Evolutionary conservation across 2,888 invertebrate species (phyloP).

Genomic region (Lamproptera curius): DNA sequence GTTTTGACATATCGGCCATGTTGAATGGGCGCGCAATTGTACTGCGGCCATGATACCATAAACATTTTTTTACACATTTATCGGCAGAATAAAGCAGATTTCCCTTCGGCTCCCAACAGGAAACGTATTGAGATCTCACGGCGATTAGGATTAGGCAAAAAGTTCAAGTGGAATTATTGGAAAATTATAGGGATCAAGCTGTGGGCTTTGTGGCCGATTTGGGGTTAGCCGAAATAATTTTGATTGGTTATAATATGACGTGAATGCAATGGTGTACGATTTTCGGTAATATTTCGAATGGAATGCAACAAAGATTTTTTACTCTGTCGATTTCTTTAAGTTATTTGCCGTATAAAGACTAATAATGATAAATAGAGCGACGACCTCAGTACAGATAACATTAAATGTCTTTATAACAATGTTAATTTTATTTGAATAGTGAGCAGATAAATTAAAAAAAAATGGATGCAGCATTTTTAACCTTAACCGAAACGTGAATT

Average conservation of each 20-base stretch:
- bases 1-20: slow-evolving; percentile 62
- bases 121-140: slow-evolving; percentile 70
- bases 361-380: too few relatives aligned
- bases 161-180: slow-evolving; percentile 69
- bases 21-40: slow-evolving; percentile 40
- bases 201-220: slow-evolving; percentile 30
- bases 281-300: background rate
- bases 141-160: slow-evolving; percentile 59
- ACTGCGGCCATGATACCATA: slow-evolving; percentile 60
- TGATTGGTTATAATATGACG: slow-evolving; percentile 30
- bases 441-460: too few relatives aligned
- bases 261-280: background rate
- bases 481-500: too few relatives aligned
- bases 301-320: background rate
- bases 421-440: too few relatives aligned
- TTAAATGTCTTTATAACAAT: too few relatives aligned
- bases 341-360: too few relatives aligned
- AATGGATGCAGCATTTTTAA: too few relatives aligned
- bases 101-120: slow-evolving; percentile 56
- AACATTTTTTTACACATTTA: slow-evolving; percentile 56
- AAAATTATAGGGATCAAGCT: slow-evolving; percentile 58
- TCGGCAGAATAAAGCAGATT: slow-evolving; percentile 46
- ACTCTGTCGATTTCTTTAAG: too few relatives aligned
- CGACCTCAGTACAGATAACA: too few relatives aligned
- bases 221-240: slow-evolving; percentile 48